Percentiles rank a stretch among this genome's conserved stretches.
phyloP scores from a whole-genome alignment of 2,797 vertebrate genomes.

The Tamandua tetradactyla region DNA sequence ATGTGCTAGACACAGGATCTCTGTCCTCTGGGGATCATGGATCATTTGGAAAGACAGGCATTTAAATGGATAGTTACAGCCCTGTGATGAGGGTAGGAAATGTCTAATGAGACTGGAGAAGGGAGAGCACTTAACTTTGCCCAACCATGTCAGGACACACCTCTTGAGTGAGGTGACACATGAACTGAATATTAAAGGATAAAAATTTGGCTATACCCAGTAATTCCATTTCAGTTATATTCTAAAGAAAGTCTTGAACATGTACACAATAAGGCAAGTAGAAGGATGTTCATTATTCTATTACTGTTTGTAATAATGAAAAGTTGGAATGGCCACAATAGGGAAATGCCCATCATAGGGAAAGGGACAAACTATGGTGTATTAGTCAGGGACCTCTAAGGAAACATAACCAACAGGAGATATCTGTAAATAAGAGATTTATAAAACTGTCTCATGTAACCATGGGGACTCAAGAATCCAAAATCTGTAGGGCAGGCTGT shows the following conservation, averaged over 20 bases:
- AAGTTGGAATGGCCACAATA: background rate
- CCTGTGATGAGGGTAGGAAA: background rate
- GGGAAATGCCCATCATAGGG: background rate
- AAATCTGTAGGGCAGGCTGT: too few relatives aligned
- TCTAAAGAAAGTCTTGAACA: background rate
- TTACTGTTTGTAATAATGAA: background rate
- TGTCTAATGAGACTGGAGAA: background rate
- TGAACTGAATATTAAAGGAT: background rate
- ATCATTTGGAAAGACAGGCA: background rate
- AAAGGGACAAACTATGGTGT: slow-evolving; percentile 2
- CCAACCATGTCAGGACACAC: background rate
- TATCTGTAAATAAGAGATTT: too few relatives aligned
- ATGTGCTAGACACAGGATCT: background rate
- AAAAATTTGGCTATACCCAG: background rate
- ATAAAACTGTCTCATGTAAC: too few relatives aligned
- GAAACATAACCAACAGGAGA: too few relatives aligned
- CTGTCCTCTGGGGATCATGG: background rate
- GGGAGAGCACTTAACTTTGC: background rate
- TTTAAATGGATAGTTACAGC: background rate
- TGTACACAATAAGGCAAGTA: background rate
- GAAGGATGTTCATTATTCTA: background rate
- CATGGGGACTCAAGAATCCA: too few relatives aligned
- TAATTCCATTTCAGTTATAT: background rate
- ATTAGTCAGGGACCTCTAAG: too few relatives aligned
- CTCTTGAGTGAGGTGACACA: background rate